These are phyloP conservation scores for Eilema caniola DNA, from an alignment of 2,888 invertebrate genomes.

Conservation along the genomic window DNA sequence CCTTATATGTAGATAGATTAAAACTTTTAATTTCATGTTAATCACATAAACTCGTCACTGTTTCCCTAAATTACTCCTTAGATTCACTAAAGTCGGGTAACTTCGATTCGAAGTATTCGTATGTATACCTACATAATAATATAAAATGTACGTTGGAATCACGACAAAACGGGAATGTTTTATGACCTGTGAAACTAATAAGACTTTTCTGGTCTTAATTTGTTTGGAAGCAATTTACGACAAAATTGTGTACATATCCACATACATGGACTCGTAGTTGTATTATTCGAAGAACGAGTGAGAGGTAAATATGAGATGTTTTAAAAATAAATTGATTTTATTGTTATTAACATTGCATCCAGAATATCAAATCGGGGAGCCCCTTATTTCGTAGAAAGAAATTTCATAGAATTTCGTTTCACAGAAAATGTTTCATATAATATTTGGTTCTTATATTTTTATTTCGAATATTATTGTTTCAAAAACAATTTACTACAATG, in stretches of 20 bases:
- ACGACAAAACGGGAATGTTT: not conserved
- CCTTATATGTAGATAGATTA: not conserved
- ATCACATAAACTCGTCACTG: not conserved
- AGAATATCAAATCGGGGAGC: too few species aligned
- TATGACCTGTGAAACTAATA: not conserved
- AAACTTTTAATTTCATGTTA: not conserved
- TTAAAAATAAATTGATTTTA: too few species aligned
- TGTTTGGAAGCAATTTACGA: slow-evolving; percentile 2
- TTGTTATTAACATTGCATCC: too few species aligned
- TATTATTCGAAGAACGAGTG: too few species aligned
- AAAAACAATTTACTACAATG: too few species aligned
- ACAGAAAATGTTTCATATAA: too few species aligned
- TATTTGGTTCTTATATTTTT: too few species aligned
- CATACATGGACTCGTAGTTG: too few species aligned
- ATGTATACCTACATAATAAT: not conserved
- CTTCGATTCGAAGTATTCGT: not conserved
- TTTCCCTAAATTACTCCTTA: not conserved
- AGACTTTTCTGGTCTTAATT: not conserved
- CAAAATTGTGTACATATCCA: not conserved
- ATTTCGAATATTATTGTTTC: too few species aligned
- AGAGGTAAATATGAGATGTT: too few species aligned
- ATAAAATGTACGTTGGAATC: not conserved
- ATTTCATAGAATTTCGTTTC: too few species aligned
- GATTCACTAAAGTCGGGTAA: not conserved
- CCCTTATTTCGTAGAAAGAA: too few species aligned